phyloP scores from a whole-genome alignment of 2,888 invertebrate species.

The Tinea semifulvella region DNA sequence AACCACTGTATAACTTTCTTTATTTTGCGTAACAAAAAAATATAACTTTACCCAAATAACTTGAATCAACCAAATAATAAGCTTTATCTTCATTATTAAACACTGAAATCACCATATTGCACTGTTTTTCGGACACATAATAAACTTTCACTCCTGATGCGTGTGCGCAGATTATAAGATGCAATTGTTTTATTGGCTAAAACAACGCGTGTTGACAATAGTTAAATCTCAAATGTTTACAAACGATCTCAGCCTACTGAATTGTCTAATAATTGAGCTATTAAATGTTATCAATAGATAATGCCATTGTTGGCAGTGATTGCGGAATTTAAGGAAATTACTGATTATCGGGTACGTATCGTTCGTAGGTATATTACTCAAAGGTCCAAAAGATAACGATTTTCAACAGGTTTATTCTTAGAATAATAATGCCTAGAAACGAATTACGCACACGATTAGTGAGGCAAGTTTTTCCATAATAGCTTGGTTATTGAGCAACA shows the following conservation, averaged over 20 bases:
- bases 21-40: too few species aligned
- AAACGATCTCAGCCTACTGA: constrained; percentile 43
- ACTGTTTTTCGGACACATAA: not conserved
- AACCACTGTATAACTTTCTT: too few species aligned
- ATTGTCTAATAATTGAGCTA: not conserved
- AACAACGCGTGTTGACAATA: not conserved
- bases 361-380: too few species aligned
- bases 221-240: constrained; percentile 40
- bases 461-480: too few species aligned
- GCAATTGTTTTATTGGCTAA: constrained; percentile 40
- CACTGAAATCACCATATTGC: not conserved
- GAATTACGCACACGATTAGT: too few species aligned
- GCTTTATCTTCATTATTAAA: not conserved
- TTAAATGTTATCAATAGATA: constrained; percentile 4
- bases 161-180: not conserved
- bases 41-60: too few species aligned
- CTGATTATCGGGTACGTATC: too few species aligned
- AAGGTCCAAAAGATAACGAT: too few species aligned
- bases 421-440: too few species aligned
- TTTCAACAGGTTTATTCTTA: too few species aligned
- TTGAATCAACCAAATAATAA: not conserved
- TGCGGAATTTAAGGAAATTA: constrained; percentile 8
- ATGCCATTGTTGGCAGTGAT: constrained; percentile 1
- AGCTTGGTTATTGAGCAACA: too few species aligned
- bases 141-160: not conserved